phyloP scores from a whole-genome alignment of 1,140 invertebrate genomes.

The Parapsyche elsis region DNA sequence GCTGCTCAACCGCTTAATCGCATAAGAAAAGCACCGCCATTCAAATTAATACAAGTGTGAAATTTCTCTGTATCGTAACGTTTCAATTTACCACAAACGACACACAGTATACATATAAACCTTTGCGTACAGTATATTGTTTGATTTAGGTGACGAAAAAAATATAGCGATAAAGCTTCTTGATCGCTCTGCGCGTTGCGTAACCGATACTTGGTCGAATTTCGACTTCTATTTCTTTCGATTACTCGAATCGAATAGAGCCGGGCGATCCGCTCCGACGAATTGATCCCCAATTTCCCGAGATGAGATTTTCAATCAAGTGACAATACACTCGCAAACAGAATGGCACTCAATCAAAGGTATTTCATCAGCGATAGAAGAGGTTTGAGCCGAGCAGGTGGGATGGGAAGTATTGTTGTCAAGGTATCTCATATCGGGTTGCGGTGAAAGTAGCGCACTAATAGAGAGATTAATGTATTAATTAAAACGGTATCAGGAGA shows the following conservation, averaged over 20 bases:
- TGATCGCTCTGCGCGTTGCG: no score
- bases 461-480: slow-evolving; percentile 20
- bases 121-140: no score
- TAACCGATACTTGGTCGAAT: no score
- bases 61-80: background rate
- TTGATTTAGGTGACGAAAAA: no score
- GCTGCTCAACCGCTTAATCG: background rate
- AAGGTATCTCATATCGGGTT: slow-evolving; percentile 15
- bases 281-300: slow-evolving; percentile 22
- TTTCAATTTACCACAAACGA: background rate
- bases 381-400: background rate
- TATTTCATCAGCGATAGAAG: background rate
- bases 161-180: no score
- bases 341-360: slow-evolving; percentile 27
- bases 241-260: background rate
- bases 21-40: slow-evolving; percentile 1
- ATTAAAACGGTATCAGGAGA: slow-evolving; percentile 14
- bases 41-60: background rate
- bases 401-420: slow-evolving; percentile 13
- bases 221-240: no score
- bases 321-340: slow-evolving; percentile 26
- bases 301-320: slow-evolving; percentile 32
- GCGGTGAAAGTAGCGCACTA: slow-evolving; percentile 4
- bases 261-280: background rate
- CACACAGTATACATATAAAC: background rate